Conservation (phyloP, 2,888 invertebrate species). For the Diplolepis rosae region DNA sequence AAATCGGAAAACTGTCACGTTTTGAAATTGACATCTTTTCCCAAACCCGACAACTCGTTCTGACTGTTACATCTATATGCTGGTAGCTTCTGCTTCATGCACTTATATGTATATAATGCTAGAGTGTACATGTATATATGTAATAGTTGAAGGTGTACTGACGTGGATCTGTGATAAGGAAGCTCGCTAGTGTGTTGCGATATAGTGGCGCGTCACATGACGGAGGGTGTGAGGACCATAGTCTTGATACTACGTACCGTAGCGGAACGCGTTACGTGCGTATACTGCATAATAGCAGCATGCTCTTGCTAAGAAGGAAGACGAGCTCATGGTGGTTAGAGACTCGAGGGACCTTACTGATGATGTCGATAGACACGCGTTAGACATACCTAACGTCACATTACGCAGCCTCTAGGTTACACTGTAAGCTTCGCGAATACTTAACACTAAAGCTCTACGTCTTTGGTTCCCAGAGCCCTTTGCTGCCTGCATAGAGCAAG, state of each 20-base stretch:
- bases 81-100: slow-evolving; percentile 1
- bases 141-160: neutral
- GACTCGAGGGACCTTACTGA: slow-evolving; percentile 27
- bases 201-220: neutral
- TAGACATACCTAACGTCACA: slow-evolving; percentile 32
- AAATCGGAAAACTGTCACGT: slow-evolving; percentile 56
- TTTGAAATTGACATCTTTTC: slow-evolving; percentile 53
- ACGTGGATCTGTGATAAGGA: neutral
- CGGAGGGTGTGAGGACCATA: slow-evolving; percentile 2
- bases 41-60: slow-evolving; percentile 30
- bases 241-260: slow-evolving; percentile 30
- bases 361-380: slow-evolving; percentile 32
- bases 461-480: slow-evolving; percentile 20
- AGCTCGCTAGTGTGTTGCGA: neutral
- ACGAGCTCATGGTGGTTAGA: slow-evolving; percentile 32
- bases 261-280: slow-evolving; percentile 52
- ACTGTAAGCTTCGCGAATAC: slow-evolving; percentile 23
- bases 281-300: slow-evolving; percentile 50
- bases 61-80: slow-evolving; percentile 5
- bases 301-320: slow-evolving; percentile 44
- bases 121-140: too few relatives aligned
- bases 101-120: neutral
- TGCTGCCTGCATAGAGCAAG: slow-evolving; percentile 1
- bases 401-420: slow-evolving; percentile 28
- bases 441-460: slow-evolving; percentile 24